phyloP scores from a whole-genome alignment of 2,888 invertebrate species.

The Acleris sparsana region DNA sequence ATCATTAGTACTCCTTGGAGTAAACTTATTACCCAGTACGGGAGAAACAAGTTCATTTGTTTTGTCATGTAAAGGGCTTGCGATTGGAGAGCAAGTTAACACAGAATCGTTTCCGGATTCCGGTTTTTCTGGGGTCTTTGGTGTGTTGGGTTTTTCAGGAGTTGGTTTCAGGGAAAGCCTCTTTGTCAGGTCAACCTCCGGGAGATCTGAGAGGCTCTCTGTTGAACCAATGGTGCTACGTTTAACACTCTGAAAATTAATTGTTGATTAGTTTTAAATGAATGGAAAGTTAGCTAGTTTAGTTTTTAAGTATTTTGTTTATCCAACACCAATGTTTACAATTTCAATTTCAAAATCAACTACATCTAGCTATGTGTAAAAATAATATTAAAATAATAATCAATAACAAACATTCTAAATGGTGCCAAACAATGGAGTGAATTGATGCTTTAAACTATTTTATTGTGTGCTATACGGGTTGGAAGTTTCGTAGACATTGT shows the following conservation, averaged over 20 bases:
- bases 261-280: not conserved
- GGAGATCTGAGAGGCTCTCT: constrained; percentile 48
- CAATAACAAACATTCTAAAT: too few species aligned
- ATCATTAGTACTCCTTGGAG: constrained; percentile 17
- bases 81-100: constrained; percentile 66
- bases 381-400: too few species aligned
- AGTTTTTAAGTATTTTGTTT: too few species aligned
- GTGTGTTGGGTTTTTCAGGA: constrained; percentile 37
- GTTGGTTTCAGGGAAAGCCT: constrained; percentile 33
- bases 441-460: too few species aligned
- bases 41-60: constrained; percentile 40
- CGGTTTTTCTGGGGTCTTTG: not conserved
- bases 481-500: too few species aligned
- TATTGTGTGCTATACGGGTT: too few species aligned
- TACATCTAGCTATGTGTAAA: too few species aligned
- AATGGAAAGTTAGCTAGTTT: too few species aligned
- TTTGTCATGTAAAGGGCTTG: constrained; percentile 62
- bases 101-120: constrained; percentile 47
- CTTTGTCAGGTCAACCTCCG: constrained; percentile 40
- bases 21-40: constrained; percentile 24
- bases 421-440: too few species aligned
- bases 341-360: constrained; percentile 32
- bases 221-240: constrained; percentile 42
- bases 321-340: too few species aligned
- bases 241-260: constrained; percentile 49